These are phyloP conservation scores for Sebastes miniatus DNA, from an alignment of 2,797 vertebrate species.

Conservation along the genomic window DNA sequence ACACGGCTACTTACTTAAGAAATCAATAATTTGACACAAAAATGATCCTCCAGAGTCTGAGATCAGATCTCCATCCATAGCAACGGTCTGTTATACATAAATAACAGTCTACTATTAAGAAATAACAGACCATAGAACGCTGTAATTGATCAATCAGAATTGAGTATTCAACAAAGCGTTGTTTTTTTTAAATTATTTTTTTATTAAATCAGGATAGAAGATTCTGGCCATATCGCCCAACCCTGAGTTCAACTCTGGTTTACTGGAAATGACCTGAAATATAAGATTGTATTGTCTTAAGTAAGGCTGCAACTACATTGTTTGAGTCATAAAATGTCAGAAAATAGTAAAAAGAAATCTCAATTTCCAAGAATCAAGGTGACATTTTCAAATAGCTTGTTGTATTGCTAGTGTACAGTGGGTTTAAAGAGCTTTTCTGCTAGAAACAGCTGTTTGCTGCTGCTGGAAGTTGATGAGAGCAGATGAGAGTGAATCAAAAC, in stretches of 20 bases:
- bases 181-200: no score
- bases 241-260: background rate
- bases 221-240: no score
- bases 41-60: fast-evolving
- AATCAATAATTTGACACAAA: no score
- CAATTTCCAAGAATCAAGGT: fast-evolving
- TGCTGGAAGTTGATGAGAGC: background rate
- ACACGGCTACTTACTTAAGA: no score
- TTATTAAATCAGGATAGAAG: no score
- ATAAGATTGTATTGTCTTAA: background rate
- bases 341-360: no score
- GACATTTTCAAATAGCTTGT: no score
- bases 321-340: background rate
- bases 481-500: background rate
- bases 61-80: no score
- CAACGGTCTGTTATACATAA: no score
- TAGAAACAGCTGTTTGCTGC: background rate
- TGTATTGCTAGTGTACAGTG: background rate
- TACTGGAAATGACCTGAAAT: background rate
- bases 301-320: background rate
- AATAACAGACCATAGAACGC: no score
- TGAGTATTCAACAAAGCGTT: no score
- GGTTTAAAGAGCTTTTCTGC: background rate
- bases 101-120: no score
- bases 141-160: fast-evolving